phyloP scores from a whole-genome alignment of 2,797 vertebrate species.

The Lepilemur septentrionalis region DNA sequence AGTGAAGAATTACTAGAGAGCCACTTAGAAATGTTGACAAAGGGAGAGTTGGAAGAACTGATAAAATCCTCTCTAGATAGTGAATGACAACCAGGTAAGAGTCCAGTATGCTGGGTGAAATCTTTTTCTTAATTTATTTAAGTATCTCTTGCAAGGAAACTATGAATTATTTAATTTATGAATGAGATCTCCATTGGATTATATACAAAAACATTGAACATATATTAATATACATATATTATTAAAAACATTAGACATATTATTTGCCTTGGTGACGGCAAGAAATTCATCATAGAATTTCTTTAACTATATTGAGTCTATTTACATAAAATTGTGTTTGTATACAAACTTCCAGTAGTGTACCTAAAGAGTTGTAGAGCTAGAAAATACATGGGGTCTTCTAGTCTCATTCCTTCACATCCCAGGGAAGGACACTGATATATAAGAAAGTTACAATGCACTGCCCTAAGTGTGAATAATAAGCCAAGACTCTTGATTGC shows the following conservation, averaged over 20 bases:
- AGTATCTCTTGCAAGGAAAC: neutral
- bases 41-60: neutral
- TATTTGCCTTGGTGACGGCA: neutral
- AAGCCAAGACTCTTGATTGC: neutral
- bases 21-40: neutral
- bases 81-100: neutral
- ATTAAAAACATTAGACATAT: neutral
- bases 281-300: neutral
- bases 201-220: neutral
- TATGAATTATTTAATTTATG: neutral
- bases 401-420: slow-evolving; percentile 5
- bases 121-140: neutral
- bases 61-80: neutral
- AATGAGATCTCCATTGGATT: neutral
- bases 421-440: neutral
- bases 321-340: neutral
- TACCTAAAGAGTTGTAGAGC: neutral
- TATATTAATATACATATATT: neutral
- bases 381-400: neutral
- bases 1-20: neutral
- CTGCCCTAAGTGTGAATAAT: neutral
- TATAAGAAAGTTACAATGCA: neutral
- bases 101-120: neutral
- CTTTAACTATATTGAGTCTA: neutral
- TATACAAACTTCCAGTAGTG: neutral